Percentiles rank a stretch among this genome's conserved stretches.
These are phyloP conservation scores for Bombylius major DNA, from an alignment of 2,888 invertebrate genomes.

Conservation along the genomic window DNA sequence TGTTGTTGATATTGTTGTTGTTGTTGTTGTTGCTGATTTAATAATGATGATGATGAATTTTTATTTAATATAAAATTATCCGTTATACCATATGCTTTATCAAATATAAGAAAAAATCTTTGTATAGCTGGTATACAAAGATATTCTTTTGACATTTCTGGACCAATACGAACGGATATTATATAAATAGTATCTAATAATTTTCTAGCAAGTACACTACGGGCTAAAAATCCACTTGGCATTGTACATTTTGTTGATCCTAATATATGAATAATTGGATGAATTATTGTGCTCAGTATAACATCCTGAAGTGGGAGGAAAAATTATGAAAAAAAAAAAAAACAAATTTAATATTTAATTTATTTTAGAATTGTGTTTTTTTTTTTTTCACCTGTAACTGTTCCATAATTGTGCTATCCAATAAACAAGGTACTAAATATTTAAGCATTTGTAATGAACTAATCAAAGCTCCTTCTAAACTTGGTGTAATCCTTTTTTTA, in stretches of 20 bases:
- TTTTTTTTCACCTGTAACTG: slow-evolving; percentile 54
- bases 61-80: slow-evolving; percentile 21
- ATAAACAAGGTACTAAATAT: slow-evolving; percentile 67
- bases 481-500: slow-evolving; percentile 64
- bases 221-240: slow-evolving; percentile 65
- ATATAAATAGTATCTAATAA: slow-evolving; percentile 69
- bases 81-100: slow-evolving; percentile 43
- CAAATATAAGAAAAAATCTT: slow-evolving; percentile 69
- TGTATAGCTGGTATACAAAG: slow-evolving; percentile 56
- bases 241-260: slow-evolving; percentile 69
- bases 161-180: slow-evolving; percentile 62
- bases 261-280: slow-evolving; percentile 68
- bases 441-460: slow-evolving; percentile 71
- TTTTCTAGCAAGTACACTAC: slow-evolving; percentile 66
- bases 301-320: slow-evolving; percentile 50
- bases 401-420: slow-evolving; percentile 76
- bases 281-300: slow-evolving; percentile 68
- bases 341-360: background rate
- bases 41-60: slow-evolving; percentile 16
- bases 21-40: slow-evolving; percentile 16
- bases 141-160: slow-evolving; percentile 63
- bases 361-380: background rate
- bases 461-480: slow-evolving; percentile 78
- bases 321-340: slow-evolving; percentile 16
- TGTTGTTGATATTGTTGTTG: slow-evolving; percentile 25